phyloP scores from a whole-genome alignment of 1,140 invertebrate genomes.

The Diorhabda sublineata region DNA sequence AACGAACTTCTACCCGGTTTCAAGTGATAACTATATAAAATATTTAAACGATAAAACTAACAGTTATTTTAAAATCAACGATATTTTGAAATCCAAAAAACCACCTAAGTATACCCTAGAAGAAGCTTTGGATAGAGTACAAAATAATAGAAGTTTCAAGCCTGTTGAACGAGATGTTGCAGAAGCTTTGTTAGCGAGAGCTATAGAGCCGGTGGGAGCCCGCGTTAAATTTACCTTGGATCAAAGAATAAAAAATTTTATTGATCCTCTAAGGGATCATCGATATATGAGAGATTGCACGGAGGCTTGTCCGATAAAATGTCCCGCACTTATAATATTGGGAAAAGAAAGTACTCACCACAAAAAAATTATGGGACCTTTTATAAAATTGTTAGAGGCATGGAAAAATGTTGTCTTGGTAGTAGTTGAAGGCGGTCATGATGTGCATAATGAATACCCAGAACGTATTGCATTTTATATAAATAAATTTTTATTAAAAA shows the following conservation, averaged over 20 bases:
- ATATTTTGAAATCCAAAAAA: slow-evolving; percentile 34
- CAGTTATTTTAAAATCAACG: slow-evolving; percentile 33
- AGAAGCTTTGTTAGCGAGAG: slow-evolving; percentile 50
- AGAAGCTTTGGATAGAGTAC: slow-evolving; percentile 51
- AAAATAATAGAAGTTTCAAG: slow-evolving; percentile 38
- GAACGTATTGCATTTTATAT: slow-evolving; percentile 50
- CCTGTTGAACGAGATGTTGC: slow-evolving; percentile 46
- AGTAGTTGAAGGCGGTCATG: slow-evolving; percentile 58
- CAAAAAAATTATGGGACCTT: slow-evolving; percentile 10
- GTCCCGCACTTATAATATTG: slow-evolving; percentile 43
- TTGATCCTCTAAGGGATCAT: slow-evolving; percentile 26
- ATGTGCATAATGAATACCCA: slow-evolving; percentile 60
- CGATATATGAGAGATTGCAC: slow-evolving; percentile 40
- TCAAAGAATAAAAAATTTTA: slow-evolving; percentile 32
- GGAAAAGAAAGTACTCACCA: slow-evolving; percentile 17
- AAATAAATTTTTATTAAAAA: slow-evolving; percentile 44
- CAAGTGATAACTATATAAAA: slow-evolving; percentile 36
- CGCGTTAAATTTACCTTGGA: slow-evolving; percentile 42
- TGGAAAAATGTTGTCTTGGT: slow-evolving; percentile 37
- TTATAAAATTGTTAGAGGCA: slow-evolving; percentile 23
- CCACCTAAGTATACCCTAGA: slow-evolving; percentile 50
- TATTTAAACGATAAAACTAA: slow-evolving; percentile 39
- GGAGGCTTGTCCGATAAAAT: slow-evolving; percentile 30
- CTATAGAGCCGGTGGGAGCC: slow-evolving; percentile 42
- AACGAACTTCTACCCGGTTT: slow-evolving; percentile 40